A percentile compares a stretch with the other conserved stretches of the same genome.
Conservation (phyloP, 2,797 vertebrate genomes). For the Cheirogaleus major region DNA sequence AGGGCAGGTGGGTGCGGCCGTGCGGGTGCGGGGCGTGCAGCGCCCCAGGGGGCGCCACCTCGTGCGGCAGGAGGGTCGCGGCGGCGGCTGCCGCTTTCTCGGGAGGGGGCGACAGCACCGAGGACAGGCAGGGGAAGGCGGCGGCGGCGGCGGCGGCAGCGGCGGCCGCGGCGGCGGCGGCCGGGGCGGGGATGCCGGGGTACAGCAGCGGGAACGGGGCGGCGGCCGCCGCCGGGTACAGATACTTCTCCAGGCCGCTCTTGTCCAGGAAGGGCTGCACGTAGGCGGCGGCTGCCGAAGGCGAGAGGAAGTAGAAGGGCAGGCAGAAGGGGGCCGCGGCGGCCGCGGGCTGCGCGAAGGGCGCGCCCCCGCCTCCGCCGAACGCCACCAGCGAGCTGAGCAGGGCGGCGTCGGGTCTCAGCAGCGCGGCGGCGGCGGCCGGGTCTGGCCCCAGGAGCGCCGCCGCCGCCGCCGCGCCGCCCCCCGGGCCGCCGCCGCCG, state of each 20-base stretch:
- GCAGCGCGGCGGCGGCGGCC: conserved; percentile 61
- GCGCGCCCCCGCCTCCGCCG: conserved; percentile 85
- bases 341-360: neutral
- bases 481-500: conserved; percentile 59
- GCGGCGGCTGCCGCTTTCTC: conserved; percentile 85
- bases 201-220: conserved; percentile 93
- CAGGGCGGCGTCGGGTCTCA: conserved; percentile 90
- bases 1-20: conserved; percentile 74
- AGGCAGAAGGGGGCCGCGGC: no score
- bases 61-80: conserved; percentile 74
- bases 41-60: conserved; percentile 76
- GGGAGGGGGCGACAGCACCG: conserved; percentile 82
- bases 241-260: conserved; percentile 92
- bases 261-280: conserved; percentile 96
- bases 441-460: conserved; percentile 71
- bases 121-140: conserved; percentile 91
- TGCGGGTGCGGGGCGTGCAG: conserved; percentile 45
- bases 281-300: conserved; percentile 93
- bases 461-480: conserved; percentile 58
- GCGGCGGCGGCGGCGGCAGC: conserved; percentile 86
- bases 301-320: conserved; percentile 82
- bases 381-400: conserved; percentile 95
- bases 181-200: conserved; percentile 88
- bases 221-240: conserved; percentile 89
- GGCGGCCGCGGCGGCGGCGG: conserved; percentile 75